Evolutionary conservation across 1,140 invertebrate species (phyloP), one percentile per base, ranked within the genome.

Genomic region (Drosophila ohnishii): DNA sequence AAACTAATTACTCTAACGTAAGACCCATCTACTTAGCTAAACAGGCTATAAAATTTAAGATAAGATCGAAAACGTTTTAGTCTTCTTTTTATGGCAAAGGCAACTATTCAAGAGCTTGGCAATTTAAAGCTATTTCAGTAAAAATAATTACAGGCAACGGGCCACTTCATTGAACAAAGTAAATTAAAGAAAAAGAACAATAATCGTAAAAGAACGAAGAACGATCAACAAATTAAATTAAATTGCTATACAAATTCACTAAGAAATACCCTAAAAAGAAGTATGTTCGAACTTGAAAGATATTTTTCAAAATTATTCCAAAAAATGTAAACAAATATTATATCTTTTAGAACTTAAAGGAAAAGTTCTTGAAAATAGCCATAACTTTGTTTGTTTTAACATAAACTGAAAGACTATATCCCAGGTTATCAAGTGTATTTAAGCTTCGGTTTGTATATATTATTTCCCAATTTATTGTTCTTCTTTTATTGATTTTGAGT

Each of bases 401-500:
- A 28, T 28, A 28, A 28, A 28, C 25, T 28, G 25, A 28, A 28
- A 37, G 34, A 13, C 13, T 37, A 10, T 19, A 19, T 2, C 16
- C 3, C 1, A 42, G 10, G 5, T 10, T 8, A 9, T 16, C 10
- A 13, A 51, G 50, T 0, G 50, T 35, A 35, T 53, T 4, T 0
- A 35, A 22, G 9, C 7, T 22, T 53, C 32, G 32, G 32, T 1
- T 53, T 13, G 10, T 8, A 3, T 6, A 8, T 45, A 6, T 5
- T 19, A 8, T 14, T 3, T 30, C 1, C 16, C 32, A 5, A 9
- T 16, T 3, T 6, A 28, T 9, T 0, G 7, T 51, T 39, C 44
- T 45, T 25, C 32, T 81, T 80, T 81, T 69, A 82, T 78, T 78
- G 80, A 78, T 73, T 75, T 67, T 14, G 57, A 63, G 81, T 80